A percentile compares a stretch with the other conserved stretches of the same genome.
phyloP scores from a whole-genome alignment of 2,113 vertebrate genomes.

The Spilogale gracilis region DNA sequence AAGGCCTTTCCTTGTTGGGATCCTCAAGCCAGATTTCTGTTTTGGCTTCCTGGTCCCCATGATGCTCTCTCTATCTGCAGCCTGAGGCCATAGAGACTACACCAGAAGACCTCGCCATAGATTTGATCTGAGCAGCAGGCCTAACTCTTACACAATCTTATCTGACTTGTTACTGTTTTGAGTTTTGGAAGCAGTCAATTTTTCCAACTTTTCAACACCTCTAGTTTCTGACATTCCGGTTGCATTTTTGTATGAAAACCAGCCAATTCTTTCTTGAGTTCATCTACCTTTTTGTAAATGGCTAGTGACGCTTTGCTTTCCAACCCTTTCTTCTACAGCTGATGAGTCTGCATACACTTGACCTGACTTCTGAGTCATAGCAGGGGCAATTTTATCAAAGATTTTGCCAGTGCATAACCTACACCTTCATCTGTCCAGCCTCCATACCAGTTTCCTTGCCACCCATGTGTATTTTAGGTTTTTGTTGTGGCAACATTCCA shows the following conservation, averaged over 20 bases:
- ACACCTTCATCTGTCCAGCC: slow-evolving; percentile 47
- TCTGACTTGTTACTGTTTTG: slow-evolving; percentile 51
- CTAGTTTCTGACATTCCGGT: slow-evolving; percentile 67
- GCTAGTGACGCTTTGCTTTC: slow-evolving; percentile 57
- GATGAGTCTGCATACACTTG: slow-evolving; percentile 32
- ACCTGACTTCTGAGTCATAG: slow-evolving; percentile 40
- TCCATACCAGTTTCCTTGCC: not conserved
- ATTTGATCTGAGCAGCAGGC: slow-evolving; percentile 2
- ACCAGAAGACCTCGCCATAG: not conserved
- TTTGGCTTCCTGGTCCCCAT: not conserved
- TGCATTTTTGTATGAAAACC: slow-evolving; percentile 69
- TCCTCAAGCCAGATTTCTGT: not conserved
- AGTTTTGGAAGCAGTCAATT: slow-evolving; percentile 55
- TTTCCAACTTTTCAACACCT: slow-evolving; percentile 72
- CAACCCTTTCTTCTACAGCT: slow-evolving; percentile 55
- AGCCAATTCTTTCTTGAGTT: slow-evolving; percentile 76
- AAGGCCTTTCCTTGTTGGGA: not conserved
- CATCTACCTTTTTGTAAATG: slow-evolving; percentile 64
- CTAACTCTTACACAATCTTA: slow-evolving; percentile 10
- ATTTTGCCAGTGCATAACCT: not conserved
- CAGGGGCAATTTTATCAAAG: slow-evolving; percentile 38
- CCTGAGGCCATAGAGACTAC: not conserved
- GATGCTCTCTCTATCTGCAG: not conserved
- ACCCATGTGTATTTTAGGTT: not conserved
- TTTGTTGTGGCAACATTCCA: slow-evolving; percentile 28